Base-by-base conservation (phyloP, 1,140 invertebrate species). In the Psilanteris sp. region DNA sequence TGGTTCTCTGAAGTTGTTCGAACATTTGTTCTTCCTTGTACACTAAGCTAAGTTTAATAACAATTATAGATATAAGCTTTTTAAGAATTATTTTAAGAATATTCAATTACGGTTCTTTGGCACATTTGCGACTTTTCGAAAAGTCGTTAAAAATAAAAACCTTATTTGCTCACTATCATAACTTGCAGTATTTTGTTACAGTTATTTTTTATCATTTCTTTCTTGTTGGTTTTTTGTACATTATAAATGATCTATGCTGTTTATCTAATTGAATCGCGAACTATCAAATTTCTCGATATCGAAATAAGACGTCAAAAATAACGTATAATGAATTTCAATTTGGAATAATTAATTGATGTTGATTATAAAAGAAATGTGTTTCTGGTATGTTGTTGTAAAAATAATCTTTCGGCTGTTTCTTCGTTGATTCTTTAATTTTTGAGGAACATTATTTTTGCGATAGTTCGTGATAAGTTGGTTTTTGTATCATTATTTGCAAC, bases 51-150 rank as follows among this genome's bases (percentile, higher is more conserved):
- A 9, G 10, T 39, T 55, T 43, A 57, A 68, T 52, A 70, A 70
- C 36, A 70, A 52, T 64, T 64, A 73, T 29, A 34, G 52, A 66
- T 32, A 74, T 36, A 74, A 67, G 54, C 50, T 44, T 41, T 8
- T 52, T 66, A 61, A 14, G 18, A 44, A 9, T 52, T 44, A 41
- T 50, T 66, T 8, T 36, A n/a, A n/a, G n/a, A n/a, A n/a, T n/a
- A n/a, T n/a, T 57, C 36, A 62, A 55, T 62, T 44, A 14, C 61
- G 27, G 16, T 52, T 70, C 22, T 67, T 74, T 74, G 71, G 71
- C 71, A 74, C 71, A 74, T 74, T 74, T 52, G 52, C 54, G 71
- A 74, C 71, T 74, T 67, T 36, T 66, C 24, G 26, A 7, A 66
- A 54, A 73, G 61, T 67, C 61, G 24, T 73, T 55, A 41, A 55